phyloP scores from a whole-genome alignment of 2,797 vertebrate species.

The Enteromius thamalakanensis region DNA sequence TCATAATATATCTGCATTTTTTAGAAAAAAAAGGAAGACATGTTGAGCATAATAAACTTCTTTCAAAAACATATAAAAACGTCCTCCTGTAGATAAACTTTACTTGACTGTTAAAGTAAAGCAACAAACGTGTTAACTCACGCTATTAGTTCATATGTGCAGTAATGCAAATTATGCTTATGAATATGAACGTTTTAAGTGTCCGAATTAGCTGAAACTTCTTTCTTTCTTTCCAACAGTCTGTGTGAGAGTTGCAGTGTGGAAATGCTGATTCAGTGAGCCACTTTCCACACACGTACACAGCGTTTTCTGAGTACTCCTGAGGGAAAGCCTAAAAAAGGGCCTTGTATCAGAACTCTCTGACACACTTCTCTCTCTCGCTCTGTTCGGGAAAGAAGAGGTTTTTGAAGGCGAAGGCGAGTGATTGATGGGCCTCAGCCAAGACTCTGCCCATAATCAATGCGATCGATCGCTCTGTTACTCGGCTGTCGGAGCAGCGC shows the following conservation, averaged over 20 bases:
- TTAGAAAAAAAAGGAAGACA: not conserved
- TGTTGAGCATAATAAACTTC: not conserved
- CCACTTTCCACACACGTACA: not conserved
- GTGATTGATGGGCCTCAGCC: conserved; percentile 6
- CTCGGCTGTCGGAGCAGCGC: conserved; percentile 39
- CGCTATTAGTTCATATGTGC: not conserved
- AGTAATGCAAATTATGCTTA: not conserved
- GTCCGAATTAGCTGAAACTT: not conserved
- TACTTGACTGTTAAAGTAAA: not conserved
- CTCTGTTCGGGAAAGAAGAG: conserved; percentile 7
- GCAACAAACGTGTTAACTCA: not conserved
- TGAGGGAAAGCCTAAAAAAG: conserved; percentile 22
- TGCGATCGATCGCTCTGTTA: conserved; percentile 53
- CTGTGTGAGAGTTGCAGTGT: not conserved
- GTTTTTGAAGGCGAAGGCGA: not conserved
- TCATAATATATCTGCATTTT: not conserved
- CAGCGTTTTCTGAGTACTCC: not conserved
- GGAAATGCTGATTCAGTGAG: not conserved
- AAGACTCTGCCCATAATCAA: conserved; percentile 16
- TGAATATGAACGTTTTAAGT: not conserved
- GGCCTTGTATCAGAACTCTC: conserved; percentile 2
- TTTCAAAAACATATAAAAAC: not conserved
- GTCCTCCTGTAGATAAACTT: not conserved
- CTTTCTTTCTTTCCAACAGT: not conserved
- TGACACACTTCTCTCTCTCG: not conserved